Percentiles rank a stretch among this genome's conserved stretches.
Conservation (phyloP, 2,797 vertebrate species). For the Poecile montanus region DNA sequence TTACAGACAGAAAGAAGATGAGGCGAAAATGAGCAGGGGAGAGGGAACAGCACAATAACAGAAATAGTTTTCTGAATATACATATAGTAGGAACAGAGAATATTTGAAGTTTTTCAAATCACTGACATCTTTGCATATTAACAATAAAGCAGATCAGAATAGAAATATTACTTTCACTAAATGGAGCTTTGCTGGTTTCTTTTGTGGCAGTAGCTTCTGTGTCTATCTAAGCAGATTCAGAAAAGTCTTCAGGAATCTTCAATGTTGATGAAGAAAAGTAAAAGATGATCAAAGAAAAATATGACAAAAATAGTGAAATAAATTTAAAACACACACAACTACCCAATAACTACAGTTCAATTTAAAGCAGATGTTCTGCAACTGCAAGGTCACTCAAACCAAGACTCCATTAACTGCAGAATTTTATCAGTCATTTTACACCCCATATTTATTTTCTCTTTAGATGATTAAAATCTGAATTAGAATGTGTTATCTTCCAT, state of each 20-base stretch:
- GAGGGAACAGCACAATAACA: rapidly evolving
- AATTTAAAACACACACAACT: background rate
- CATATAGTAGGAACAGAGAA: background rate
- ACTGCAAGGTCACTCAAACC: background rate
- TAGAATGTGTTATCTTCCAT: background rate
- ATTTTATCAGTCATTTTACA: background rate
- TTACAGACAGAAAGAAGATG: background rate
- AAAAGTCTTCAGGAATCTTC: background rate
- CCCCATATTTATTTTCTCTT: background rate
- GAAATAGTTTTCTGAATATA: background rate
- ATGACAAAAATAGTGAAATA: background rate
- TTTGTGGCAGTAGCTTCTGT: background rate
- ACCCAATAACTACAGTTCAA: background rate
- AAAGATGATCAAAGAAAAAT: background rate
- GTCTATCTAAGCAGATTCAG: background rate
- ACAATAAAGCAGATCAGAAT: background rate
- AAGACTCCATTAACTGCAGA: background rate
- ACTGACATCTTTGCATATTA: background rate
- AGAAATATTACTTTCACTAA: background rate
- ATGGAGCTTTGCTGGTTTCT: background rate
- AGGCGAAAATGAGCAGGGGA: background rate
- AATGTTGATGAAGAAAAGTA: background rate
- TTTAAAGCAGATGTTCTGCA: background rate
- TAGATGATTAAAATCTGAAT: background rate
- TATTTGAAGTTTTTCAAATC: background rate